These are phyloP conservation scores for Bombylius major DNA, from an alignment of 2,888 invertebrate genomes.

Conservation along the genomic window DNA sequence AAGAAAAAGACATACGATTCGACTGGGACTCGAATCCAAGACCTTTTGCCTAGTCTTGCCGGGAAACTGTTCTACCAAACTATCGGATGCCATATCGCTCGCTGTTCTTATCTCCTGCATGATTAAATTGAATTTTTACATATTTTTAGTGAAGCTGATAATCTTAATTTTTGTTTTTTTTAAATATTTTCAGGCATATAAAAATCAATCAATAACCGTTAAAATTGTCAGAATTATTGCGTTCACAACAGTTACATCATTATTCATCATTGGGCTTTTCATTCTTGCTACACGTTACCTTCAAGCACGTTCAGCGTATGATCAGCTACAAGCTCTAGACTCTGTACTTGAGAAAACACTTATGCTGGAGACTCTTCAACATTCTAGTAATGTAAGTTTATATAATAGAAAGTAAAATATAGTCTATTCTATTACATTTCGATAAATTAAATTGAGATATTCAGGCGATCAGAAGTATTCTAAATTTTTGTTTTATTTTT, in stretches of 20 bases:
- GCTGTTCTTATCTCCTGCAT: too few species aligned
- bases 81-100: too few species aligned
- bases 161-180: conserved; percentile 1
- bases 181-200: conserved; percentile 56
- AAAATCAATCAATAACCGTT: conserved; percentile 60
- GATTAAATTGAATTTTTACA: too few species aligned
- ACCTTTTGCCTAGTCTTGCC: too few species aligned
- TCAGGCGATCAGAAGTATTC: too few species aligned
- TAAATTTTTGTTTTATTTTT: too few species aligned
- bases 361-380: conserved; percentile 55
- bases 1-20: too few species aligned
- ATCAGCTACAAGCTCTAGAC: conserved; percentile 56
- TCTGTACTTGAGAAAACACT: conserved; percentile 55
- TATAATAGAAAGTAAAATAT: background rate
- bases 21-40: too few species aligned
- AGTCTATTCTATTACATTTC: too few species aligned
- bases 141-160: too few species aligned
- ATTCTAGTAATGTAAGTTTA: conserved; percentile 46
- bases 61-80: too few species aligned
- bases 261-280: conserved; percentile 69
- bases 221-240: conserved; percentile 80
- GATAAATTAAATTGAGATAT: too few species aligned
- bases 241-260: conserved; percentile 65
- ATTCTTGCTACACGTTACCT: conserved; percentile 75
- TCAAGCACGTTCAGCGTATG: conserved; percentile 67